phyloP scores from a whole-genome alignment of 1,140 invertebrate species.

The Cardiocondyla obscurior region DNA sequence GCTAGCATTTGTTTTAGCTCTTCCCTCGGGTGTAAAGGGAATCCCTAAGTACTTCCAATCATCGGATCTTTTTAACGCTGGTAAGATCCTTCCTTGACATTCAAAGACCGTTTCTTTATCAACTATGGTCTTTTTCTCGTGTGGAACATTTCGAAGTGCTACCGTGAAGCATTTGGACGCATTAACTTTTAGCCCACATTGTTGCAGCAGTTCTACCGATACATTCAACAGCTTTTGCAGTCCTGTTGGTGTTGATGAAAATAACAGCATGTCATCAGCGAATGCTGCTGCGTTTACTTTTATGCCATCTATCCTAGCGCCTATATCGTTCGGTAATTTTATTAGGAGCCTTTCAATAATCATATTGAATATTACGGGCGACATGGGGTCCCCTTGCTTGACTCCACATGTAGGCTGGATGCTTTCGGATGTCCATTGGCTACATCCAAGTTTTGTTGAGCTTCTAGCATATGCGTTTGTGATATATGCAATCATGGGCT shows the following conservation, averaged over 20 bases:
- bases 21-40: neutral
- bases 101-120: too few species aligned
- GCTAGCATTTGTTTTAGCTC: neutral
- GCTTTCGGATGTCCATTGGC: neutral
- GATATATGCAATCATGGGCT: neutral
- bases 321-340: neutral
- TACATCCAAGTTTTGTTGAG: neutral
- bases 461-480: neutral
- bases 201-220: neutral
- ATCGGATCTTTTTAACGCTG: neutral
- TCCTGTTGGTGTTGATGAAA: neutral
- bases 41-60: neutral
- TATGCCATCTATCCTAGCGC: neutral
- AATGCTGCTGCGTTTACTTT: neutral
- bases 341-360: neutral
- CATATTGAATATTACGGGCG: too few species aligned
- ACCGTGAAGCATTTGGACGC: too few species aligned
- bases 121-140: too few species aligned
- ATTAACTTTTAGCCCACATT: too few species aligned
- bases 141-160: too few species aligned
- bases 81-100: too few species aligned
- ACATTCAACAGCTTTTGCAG: neutral
- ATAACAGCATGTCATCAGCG: neutral
- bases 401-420: neutral
- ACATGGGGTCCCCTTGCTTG: neutral